Evolutionary conservation across 2,113 vertebrate genomes (phyloP).

Genomic region (Gymnocephalus cernua): DNA sequence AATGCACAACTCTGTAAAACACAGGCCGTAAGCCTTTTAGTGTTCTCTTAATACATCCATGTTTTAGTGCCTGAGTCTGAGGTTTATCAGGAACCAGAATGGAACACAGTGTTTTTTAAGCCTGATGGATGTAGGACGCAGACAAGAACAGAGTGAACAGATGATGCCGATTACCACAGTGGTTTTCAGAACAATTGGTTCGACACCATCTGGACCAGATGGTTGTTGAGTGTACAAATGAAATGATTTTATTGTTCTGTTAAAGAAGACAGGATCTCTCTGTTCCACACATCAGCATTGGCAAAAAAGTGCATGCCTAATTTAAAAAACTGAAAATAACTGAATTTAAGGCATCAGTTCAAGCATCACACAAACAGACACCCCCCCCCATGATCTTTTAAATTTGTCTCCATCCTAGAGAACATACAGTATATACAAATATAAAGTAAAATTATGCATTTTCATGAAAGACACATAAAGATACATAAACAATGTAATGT

Average conservation of each 20-base stretch:
- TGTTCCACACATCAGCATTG: not conserved
- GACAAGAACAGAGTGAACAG: constrained; percentile 24
- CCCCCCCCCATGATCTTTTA: not conserved
- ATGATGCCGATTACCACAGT: constrained; percentile 21
- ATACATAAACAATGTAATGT: not conserved
- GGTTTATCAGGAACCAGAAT: constrained; percentile 35
- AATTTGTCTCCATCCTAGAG: not conserved
- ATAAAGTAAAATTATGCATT: not conserved
- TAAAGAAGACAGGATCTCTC: constrained; percentile 1
- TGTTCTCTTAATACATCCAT: too few species aligned
- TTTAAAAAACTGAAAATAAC: not conserved
- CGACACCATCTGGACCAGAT: constrained; percentile 55
- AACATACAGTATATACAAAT: too few species aligned
- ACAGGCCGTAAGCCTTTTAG: not conserved
- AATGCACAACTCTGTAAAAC: not conserved
- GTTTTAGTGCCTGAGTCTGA: constrained; percentile 12
- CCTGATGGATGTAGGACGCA: constrained; percentile 8
- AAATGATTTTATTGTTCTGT: constrained; percentile 7
- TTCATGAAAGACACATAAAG: not conserved
- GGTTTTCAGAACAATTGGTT: constrained; percentile 33
- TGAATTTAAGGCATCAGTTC: not conserved
- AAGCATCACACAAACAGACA: not conserved
- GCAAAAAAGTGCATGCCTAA: not conserved
- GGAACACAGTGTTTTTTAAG: constrained; percentile 29
- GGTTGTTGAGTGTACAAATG: constrained; percentile 24